Evolutionary conservation across 2,113 vertebrate genomes (phyloP).

Genomic region (Syngnathoides biaculeatus): DNA sequence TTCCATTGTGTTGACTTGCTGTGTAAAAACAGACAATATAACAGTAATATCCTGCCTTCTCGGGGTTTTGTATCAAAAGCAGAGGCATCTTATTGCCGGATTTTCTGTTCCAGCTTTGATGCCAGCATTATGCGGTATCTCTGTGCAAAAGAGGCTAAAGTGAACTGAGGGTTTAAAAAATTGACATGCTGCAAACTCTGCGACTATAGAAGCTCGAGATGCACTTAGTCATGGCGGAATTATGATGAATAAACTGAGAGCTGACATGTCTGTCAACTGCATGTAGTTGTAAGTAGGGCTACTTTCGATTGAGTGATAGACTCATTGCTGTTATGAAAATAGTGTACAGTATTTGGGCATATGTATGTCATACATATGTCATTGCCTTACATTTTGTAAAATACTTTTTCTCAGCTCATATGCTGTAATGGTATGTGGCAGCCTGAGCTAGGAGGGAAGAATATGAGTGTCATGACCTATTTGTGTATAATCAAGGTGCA

Average conservation of each 20-base stretch:
- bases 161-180: neutral
- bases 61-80: neutral
- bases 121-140: neutral
- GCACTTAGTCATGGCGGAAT: conserved; percentile 11
- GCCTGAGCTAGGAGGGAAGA: conserved; percentile 10
- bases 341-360: neutral
- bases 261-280: conserved; percentile 26
- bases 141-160: neutral
- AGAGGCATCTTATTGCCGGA: neutral
- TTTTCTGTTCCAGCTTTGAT: neutral
- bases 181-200: neutral
- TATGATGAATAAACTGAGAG: conserved; percentile 19
- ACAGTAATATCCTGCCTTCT: neutral
- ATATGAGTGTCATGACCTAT: conserved; percentile 8
- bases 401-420: conserved; percentile 40
- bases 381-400: conserved; percentile 17
- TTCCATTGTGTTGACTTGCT: neutral
- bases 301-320: conserved; percentile 38
- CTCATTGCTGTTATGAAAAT: conserved; percentile 14
- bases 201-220: neutral
- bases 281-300: conserved; percentile 28
- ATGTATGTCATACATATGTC: conserved; percentile 21
- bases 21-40: neutral
- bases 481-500: conserved; percentile 6
- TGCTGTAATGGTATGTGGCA: conserved; percentile 14